Conservation (phyloP, 2,113 vertebrate genomes). For the Gorsachius goisagi region DNA sequence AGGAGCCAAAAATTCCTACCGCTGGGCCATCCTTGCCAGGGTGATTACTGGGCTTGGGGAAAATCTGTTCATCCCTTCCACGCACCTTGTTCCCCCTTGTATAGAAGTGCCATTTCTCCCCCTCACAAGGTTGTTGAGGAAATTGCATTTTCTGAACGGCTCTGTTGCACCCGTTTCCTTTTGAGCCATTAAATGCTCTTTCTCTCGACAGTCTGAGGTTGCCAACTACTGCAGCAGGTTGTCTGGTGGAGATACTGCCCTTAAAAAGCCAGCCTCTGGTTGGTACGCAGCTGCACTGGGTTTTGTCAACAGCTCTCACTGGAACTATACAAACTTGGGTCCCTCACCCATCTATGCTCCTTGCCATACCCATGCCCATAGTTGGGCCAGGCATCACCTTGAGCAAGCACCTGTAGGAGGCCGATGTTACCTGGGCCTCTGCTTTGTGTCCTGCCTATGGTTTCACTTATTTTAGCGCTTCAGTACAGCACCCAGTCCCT, state of each 20-base stretch:
- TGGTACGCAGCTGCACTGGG: not conserved
- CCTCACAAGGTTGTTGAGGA: not conserved
- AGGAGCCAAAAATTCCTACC: not conserved
- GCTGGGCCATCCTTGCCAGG: not conserved
- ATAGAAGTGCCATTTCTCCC: not conserved
- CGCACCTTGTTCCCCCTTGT: not conserved
- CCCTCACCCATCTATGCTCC: not conserved
- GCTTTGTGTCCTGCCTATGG: not conserved
- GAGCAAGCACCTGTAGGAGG: not conserved
- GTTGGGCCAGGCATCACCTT: not conserved
- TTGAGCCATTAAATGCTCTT: not conserved
- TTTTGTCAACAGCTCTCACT: not conserved
- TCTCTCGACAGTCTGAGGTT: not conserved
- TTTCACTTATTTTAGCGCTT: not conserved
- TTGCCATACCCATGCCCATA: accelerated
- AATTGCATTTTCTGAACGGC: not conserved
- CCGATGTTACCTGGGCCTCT: not conserved
- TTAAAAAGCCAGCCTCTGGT: not conserved
- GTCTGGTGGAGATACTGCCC: not conserved
- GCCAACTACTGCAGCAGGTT: not conserved
- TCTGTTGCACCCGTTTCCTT: not conserved
- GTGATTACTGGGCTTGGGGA: not conserved
- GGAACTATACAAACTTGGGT: not conserved
- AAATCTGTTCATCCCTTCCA: not conserved
- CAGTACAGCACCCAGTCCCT: not conserved